Base-by-base conservation (phyloP, 1,140 invertebrate genomes). In the Asobara japonica region DNA sequence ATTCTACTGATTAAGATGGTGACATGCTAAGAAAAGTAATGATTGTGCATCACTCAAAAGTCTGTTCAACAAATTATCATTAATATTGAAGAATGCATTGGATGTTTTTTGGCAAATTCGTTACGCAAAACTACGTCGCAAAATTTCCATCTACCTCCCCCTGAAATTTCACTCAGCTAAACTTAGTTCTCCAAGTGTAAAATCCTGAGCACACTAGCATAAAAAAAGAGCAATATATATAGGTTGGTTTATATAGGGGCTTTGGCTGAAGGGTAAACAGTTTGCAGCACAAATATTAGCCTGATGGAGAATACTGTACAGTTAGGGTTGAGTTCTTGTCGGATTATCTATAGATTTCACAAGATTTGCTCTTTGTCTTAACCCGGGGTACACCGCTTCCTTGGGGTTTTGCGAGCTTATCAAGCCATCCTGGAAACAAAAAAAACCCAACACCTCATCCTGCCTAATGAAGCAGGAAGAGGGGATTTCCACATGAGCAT, bases 201-300 rank as follows among this genome's bases (percentile, higher is more conserved):
- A 36, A 36, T 6, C 31, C 11, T 36, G 5, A 36, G 11, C 5
- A 5, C 5, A 36, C 31, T 51, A 20, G 20, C n/a, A 20, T 16
- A 51, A 51, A 20, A 20, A 51, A 16, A 10, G 20, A 27, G 51
- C 6, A 11, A 56, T 11, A n/a, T n/a, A n/a, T n/a, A 22, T 56
- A 56, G 51, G 51, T 56, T 22, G 25, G 51, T 5, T 22, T 56
- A 56, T 56, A 56, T 25, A 51, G 51, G 20, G 51, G 22, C 3
- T 56, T 56, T 56, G 51, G 51, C 51, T 10, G 7, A 25, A 71
- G 72, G 77, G 74, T 73, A 82, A 80, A 83, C 79, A 79, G 83
- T 83, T 82, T 83, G 78, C 80, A 70, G 73, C 72, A 68, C 73
- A 74, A 77, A 83, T 83, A 85, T 84, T 82, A 76, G 70, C 71